These are phyloP conservation scores for Sebastes kiyomatsui DNA, from an alignment of 2,797 vertebrate genomes.

Conservation along the genomic window DNA sequence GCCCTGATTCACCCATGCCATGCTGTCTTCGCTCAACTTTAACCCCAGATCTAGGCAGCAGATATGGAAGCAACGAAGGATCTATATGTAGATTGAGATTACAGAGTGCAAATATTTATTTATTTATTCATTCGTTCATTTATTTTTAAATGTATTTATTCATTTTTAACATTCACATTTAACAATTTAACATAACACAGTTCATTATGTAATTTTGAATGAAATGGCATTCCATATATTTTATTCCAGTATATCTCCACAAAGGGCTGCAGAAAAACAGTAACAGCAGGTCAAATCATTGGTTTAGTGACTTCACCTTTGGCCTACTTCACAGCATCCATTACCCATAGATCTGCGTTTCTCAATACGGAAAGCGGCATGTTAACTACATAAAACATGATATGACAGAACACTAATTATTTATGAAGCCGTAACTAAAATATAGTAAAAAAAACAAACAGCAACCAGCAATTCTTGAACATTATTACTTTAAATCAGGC, in stretches of 20 bases:
- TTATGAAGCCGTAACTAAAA: accelerated
- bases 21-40: no score
- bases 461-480: accelerated
- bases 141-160: no score
- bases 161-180: no score
- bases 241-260: neutral
- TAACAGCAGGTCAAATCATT: neutral
- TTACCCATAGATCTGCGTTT: conserved; percentile 1
- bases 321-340: neutral
- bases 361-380: neutral
- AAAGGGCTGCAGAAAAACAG: neutral
- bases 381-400: neutral
- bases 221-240: neutral
- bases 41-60: no score
- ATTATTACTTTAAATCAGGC: accelerated
- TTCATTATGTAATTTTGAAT: no score
- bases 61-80: no score
- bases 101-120: no score
- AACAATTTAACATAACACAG: no score
- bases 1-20: neutral
- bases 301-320: neutral
- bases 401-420: neutral
- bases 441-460: neutral
- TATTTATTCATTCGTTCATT: no score
- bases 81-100: no score